A percentile compares a stretch with the other conserved stretches of the same genome.
These are phyloP conservation scores for Aricia artaxerxes DNA, from an alignment of 2,888 invertebrate species.

Conservation along the genomic window DNA sequence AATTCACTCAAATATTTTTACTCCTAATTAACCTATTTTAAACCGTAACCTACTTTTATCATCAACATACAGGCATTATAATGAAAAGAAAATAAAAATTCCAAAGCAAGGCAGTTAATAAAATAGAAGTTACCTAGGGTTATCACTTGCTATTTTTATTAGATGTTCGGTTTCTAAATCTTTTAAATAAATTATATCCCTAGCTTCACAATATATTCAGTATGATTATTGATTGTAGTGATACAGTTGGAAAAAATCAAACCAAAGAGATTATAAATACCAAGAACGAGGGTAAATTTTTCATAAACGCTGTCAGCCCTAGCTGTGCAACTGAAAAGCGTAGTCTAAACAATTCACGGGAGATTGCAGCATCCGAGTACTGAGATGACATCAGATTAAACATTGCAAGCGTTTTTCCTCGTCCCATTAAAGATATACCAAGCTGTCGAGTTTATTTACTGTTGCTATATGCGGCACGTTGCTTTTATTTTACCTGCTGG, in stretches of 20 bases:
- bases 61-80: conserved; percentile 22
- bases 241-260: background rate
- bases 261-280: background rate
- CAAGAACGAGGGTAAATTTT: background rate
- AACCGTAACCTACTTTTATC: conserved; percentile 20
- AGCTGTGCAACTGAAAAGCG: conserved; percentile 39
- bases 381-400: conserved; percentile 69
- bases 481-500: conserved; percentile 9
- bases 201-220: background rate
- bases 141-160: background rate
- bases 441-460: conserved; percentile 39
- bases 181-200: background rate
- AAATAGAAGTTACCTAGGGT: conserved; percentile 35
- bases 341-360: conserved; percentile 61
- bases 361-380: conserved; percentile 58
- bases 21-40: conserved; percentile 21
- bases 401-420: conserved; percentile 66
- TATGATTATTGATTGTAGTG: background rate
- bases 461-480: conserved; percentile 27
- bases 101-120: conserved; percentile 36
- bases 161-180: background rate
- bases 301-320: background rate
- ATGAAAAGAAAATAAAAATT: conserved; percentile 29
- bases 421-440: conserved; percentile 55
- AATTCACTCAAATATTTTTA: background rate